These are phyloP conservation scores for Spea multiplicata DNA, from an alignment of 2,113 vertebrate genomes.

Conservation along the genomic window DNA sequence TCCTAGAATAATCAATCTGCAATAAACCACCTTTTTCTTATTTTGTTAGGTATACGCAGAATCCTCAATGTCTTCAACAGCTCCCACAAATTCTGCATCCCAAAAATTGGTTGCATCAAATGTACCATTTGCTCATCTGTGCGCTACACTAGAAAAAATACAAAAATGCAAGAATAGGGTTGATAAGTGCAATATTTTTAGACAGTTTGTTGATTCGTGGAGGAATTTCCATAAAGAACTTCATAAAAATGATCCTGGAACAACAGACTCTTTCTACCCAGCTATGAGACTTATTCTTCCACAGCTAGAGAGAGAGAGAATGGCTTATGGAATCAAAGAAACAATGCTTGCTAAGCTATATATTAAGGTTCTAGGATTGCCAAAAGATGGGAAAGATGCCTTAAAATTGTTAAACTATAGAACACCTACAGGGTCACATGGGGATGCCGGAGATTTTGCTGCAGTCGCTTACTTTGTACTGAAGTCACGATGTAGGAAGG, in stretches of 20 bases:
- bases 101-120: slow-evolving; percentile 75
- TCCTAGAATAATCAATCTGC: neutral
- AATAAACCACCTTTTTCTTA: neutral
- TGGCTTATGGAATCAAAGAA: slow-evolving; percentile 97
- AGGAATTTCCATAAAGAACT: slow-evolving; percentile 85
- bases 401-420: slow-evolving; percentile 89
- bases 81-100: slow-evolving; percentile 49
- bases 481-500: slow-evolving; percentile 80
- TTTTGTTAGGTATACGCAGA: slow-evolving; percentile 46
- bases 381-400: slow-evolving; percentile 89
- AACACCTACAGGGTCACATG: slow-evolving; percentile 73
- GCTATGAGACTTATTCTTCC: slow-evolving; percentile 94
- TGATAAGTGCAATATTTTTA: slow-evolving; percentile 80
- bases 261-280: slow-evolving; percentile 90
- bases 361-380: slow-evolving; percentile 86
- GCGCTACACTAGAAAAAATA: slow-evolving; percentile 84
- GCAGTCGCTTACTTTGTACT: slow-evolving; percentile 88
- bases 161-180: slow-evolving; percentile 79
- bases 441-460: slow-evolving; percentile 90
- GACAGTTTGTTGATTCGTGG: slow-evolving; percentile 89
- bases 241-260: slow-evolving; percentile 76
- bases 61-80: slow-evolving; percentile 58
- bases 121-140: slow-evolving; percentile 88
- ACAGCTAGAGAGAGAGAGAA: slow-evolving; percentile 84
- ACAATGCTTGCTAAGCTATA: slow-evolving; percentile 94